Evolutionary conservation across 2,888 invertebrate genomes (phyloP).

Genomic region (Thecophora atra): DNA sequence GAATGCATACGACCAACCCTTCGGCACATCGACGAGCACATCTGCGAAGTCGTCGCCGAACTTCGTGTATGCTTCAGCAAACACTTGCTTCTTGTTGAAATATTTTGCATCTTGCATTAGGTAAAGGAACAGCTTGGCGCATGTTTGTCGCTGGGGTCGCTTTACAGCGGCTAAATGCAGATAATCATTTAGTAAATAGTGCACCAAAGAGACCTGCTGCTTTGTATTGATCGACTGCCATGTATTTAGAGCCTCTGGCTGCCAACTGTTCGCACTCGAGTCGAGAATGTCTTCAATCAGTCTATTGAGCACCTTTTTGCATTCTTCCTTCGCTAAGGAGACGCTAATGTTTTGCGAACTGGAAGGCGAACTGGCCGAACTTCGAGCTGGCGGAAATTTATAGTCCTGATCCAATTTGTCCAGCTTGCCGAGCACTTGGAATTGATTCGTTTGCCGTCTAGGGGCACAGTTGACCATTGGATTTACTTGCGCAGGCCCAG

Average conservation of each 20-base stretch:
- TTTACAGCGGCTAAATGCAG: constrained; percentile 51
- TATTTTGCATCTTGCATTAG: constrained; percentile 49
- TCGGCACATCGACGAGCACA: constrained; percentile 58
- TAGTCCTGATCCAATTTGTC: constrained; percentile 37
- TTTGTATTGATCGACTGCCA: constrained; percentile 51
- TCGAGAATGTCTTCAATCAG: constrained; percentile 55
- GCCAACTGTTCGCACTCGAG: constrained; percentile 49
- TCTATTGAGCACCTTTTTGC: constrained; percentile 52
- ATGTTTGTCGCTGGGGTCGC: constrained; percentile 52
- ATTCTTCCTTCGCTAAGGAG: constrained; percentile 46
- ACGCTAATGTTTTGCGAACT: not conserved
- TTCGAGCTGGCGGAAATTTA: constrained; percentile 28
- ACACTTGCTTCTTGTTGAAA: constrained; percentile 47
- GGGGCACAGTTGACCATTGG: not conserved
- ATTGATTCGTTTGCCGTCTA: constrained; percentile 39
- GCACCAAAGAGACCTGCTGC: constrained; percentile 52
- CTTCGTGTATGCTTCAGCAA: constrained; percentile 52
- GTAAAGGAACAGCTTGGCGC: constrained; percentile 52
- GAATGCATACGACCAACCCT: constrained; percentile 59
- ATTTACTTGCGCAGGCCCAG: not conserved
- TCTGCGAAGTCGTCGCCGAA: constrained; percentile 56
- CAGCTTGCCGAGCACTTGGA: constrained; percentile 43
- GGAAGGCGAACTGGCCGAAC: not conserved
- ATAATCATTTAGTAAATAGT: constrained; percentile 55
- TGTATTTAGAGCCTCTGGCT: constrained; percentile 46